Evolutionary conservation across 2,113 vertebrate species (phyloP), one percentile per base, ranked within the genome.

Genomic region (Galbula dea): DNA sequence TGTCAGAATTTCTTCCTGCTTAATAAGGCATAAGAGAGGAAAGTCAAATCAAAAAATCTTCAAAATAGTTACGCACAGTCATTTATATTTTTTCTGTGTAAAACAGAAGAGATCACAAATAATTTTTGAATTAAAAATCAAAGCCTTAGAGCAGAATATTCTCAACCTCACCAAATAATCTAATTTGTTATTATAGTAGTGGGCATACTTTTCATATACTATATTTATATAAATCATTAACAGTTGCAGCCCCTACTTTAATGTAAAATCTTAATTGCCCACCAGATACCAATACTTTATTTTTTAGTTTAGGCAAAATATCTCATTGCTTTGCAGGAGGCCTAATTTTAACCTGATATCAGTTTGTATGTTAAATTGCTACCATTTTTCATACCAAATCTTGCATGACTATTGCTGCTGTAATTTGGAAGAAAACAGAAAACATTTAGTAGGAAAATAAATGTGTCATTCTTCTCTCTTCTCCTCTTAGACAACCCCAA

Each of bases 401-500:
- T 57, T 89, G 6, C 24, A 32, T n/a, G 6, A 20, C 7, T 51
- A 32, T 46, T 63, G 22, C 19, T 83, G 18, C 37, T 29, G 3
- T 57, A 59, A 59, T 77, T 41, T 41, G 27, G 24, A 89, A 84
- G 52, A 74, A 92, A 72, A 20, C 8, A 62, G 5, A 81, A 76
- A 57, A 61, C 2, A 32, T 24, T 26, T 18, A 59, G 10, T 9
- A 45, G 15, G 15, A 71, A 87, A 67, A 65, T 52, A 48, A 87
- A 48, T 4, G 51, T 7, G 12, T 54, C 36, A 5, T 78, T 82
- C 12, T 62, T 92, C 30, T 76, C 59, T 89, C 39, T 69, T 81
- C 67, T 71, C 71, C 46, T 95, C 73, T 55, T 93, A 99, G 99
- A 98, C 91, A 99, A 99, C 81, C 98, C 98, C 12, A 98, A 98